Evolutionary conservation across 2,888 invertebrate genomes (phyloP).

Genomic region (Stegophylla sp.): DNA sequence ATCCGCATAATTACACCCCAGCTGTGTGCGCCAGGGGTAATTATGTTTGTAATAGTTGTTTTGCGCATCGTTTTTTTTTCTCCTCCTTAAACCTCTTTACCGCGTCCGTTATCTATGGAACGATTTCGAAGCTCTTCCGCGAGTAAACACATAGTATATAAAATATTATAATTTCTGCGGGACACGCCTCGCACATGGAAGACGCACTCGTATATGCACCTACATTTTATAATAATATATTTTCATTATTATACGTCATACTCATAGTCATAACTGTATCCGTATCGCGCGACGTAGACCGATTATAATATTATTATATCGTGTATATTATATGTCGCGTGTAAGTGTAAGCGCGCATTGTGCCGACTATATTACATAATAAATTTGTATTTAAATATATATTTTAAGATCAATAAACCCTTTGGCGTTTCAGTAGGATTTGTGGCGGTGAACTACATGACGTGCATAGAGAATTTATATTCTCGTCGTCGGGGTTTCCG

Average conservation of each 20-base stretch:
- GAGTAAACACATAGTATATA: no score
- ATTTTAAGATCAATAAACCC: background rate
- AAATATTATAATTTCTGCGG: background rate
- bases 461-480: background rate
- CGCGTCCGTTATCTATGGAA: background rate
- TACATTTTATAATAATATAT: no score
- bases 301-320: no score
- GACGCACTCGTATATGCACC: background rate
- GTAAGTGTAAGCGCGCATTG: no score
- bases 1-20: background rate
- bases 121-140: background rate
- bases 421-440: background rate
- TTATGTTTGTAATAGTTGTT: conserved; percentile 19
- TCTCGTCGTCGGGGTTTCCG: no score
- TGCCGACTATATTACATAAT: background rate
- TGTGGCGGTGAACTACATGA: background rate
- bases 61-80: background rate
- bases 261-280: no score
- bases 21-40: background rate
- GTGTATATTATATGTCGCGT: no score
- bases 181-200: background rate
- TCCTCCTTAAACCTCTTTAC: conserved; percentile 7
- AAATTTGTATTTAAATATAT: no score
- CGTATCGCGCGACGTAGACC: no score
- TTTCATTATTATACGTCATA: no score